A percentile compares a stretch with the other conserved stretches of the same genome.
These are phyloP conservation scores for Porites divaricata DNA, from an alignment of 92 coral and sea anemone species.

Conservation along the genomic window DNA sequence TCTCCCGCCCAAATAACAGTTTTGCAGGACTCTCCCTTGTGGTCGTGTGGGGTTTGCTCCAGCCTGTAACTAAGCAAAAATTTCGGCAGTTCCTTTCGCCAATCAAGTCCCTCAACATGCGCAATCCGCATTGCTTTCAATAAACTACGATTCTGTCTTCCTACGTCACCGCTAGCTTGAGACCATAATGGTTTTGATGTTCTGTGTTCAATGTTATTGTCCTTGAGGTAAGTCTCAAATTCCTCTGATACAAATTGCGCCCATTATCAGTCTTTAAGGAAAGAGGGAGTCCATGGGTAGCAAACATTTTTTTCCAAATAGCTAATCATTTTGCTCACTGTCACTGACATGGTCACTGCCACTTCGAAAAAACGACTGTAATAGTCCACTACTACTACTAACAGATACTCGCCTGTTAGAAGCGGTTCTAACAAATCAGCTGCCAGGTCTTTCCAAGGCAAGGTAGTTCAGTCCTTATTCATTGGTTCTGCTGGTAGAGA, in stretches of 20 bases:
- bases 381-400: background rate
- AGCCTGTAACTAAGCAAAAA: slow-evolving; percentile 6
- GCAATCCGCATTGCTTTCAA: slow-evolving; percentile 1
- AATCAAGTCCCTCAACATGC: background rate
- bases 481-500: background rate
- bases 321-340: background rate
- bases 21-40: background rate
- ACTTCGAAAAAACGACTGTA: background rate
- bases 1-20: slow-evolving; percentile 44
- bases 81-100: background rate
- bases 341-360: background rate
- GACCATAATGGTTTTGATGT: slow-evolving; percentile 12
- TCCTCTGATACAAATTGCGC: background rate
- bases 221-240: slow-evolving; percentile 9
- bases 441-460: slow-evolving; percentile 6
- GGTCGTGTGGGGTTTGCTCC: slow-evolving; percentile 12
- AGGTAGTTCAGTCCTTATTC: background rate
- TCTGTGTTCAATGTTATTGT: background rate
- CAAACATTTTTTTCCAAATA: no score
- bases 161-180: background rate
- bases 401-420: background rate
- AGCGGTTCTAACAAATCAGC: background rate
- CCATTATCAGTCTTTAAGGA: no score
- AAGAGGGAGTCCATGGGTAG: no score
- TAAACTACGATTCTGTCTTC: background rate